Base-by-base conservation (phyloP, 2,113 vertebrate genomes). In the Corydoras sp. region DNA sequence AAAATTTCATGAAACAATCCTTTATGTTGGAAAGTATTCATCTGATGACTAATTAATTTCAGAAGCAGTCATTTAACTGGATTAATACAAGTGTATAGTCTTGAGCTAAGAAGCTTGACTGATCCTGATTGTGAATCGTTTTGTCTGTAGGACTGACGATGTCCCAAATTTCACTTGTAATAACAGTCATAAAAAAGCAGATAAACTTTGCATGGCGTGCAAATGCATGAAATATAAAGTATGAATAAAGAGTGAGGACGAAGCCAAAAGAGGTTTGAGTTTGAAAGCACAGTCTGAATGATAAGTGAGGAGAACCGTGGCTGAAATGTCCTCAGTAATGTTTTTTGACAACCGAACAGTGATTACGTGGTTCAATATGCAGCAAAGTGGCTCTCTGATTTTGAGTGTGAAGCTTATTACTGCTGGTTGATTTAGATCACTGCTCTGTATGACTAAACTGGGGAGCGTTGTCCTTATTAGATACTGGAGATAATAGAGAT, bases 351-450 rank as follows among this genome's bases (percentile, higher is more conserved):
- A 49, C 62, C 35, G 62, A 35, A 18, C 62, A 10, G 62, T 63
- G 32, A 63, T 63, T 63, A 63, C 14, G 35, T 48, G 62, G 35
- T 49, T 49, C 62, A 49, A 49, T 63, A 63, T 49, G 62, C 14
- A 63, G 62, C 62, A 63, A 62, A 53, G 68, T 12, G 29, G 29
- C 59, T 61, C 59, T 61, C 59, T 61, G 59, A 12, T 61, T 61
- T 61, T 29, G 11, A 61, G 59, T 61, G 9, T 10, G 10, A 61
- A 29, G 59, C 29, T 29, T 29, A 11, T 31, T 2, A 61, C 30
- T 31, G 59, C 59, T 31, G 59, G 59, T 10, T 31, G 24, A 61
- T 30, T 31, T 29, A 61, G 9, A 61, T 61, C 59, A 61, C 29
- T 43, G 35, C 35, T 43, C 35, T 43, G 35, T 43, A 43, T 43